Conservation (phyloP, 2,797 vertebrate species). For the Schizopygopsis pylzovi region DNA sequence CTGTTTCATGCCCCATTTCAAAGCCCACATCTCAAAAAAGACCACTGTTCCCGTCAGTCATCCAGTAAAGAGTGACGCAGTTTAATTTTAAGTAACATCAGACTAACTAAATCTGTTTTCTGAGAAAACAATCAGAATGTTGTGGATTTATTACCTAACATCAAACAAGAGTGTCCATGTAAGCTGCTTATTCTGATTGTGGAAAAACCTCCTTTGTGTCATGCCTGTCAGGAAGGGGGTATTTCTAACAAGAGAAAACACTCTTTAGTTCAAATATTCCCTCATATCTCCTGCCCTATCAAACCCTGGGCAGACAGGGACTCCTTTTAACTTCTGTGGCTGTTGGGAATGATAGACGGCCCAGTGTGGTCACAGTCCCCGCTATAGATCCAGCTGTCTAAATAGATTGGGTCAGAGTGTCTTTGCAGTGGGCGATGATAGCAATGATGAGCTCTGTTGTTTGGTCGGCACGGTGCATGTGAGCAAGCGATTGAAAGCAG, state of each 20-base stretch:
- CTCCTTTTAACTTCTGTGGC: slow-evolving; percentile 37
- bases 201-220: not conserved
- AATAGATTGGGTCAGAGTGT: slow-evolving; percentile 48
- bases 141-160: slow-evolving; percentile 20
- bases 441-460: slow-evolving; percentile 42
- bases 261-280: slow-evolving; percentile 27
- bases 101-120: not conserved
- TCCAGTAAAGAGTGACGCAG: not conserved
- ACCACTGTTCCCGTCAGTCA: slow-evolving; percentile 12
- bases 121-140: not conserved
- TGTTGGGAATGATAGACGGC: slow-evolving; percentile 41
- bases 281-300: slow-evolving; percentile 25
- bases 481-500: slow-evolving; percentile 31
- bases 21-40: slow-evolving; percentile 16
- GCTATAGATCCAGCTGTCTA: slow-evolving; percentile 46
- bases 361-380: slow-evolving; percentile 32
- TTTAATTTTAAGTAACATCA: not conserved
- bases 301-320: slow-evolving; percentile 18
- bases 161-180: not conserved
- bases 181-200: slow-evolving; percentile 26
- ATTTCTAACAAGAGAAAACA: not conserved
- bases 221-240: not conserved
- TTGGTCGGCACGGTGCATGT: slow-evolving; percentile 33
- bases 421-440: slow-evolving; percentile 37
- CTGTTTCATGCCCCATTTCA: slow-evolving; percentile 21